Percentiles rank a stretch among this genome's conserved stretches.
Conservation (phyloP, 2,113 vertebrate genomes). For the Hylia prasina region DNA sequence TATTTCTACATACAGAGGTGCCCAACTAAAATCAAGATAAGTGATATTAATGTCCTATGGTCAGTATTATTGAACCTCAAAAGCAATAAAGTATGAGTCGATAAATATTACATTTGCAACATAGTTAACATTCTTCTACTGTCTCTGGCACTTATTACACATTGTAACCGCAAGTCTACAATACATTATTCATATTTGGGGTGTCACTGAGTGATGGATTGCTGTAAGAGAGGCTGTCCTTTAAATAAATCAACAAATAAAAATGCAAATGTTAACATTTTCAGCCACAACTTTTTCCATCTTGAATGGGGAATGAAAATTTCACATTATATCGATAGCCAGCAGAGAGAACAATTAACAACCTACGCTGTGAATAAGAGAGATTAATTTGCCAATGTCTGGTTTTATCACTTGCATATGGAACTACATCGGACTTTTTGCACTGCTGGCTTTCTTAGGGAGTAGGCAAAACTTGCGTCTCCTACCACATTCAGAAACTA, state of each 20-base stretch:
- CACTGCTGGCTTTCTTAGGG: slow-evolving; percentile 21
- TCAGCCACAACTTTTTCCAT: slow-evolving; percentile 79
- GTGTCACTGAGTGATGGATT: slow-evolving; percentile 84
- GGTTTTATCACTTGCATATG: slow-evolving; percentile 67
- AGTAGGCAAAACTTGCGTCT: slow-evolving; percentile 28
- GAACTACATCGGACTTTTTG: slow-evolving; percentile 48
- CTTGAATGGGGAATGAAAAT: slow-evolving; percentile 81
- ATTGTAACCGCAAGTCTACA: slow-evolving; percentile 80
- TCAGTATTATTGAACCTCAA: slow-evolving; percentile 82
- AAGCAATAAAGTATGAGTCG: slow-evolving; percentile 80
- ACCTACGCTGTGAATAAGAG: slow-evolving; percentile 71
- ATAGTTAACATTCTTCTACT: slow-evolving; percentile 81
- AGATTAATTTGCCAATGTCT: slow-evolving; percentile 73
- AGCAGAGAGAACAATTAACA: slow-evolving; percentile 82
- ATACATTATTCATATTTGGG: slow-evolving; percentile 87
- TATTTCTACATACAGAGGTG: slow-evolving; percentile 74
- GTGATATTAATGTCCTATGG: slow-evolving; percentile 82
- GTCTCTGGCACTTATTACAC: slow-evolving; percentile 81
- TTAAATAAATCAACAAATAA: slow-evolving; percentile 90
- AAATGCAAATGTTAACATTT: slow-evolving; percentile 89
- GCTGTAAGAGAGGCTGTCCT: slow-evolving; percentile 81
- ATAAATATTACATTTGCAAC: slow-evolving; percentile 85
- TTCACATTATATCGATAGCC: slow-evolving; percentile 79
- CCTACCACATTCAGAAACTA: background rate
- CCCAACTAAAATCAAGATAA: slow-evolving; percentile 76